These are phyloP conservation scores for Saccostrea echinata DNA, from an alignment of 1,140 invertebrate genomes.

Conservation along the genomic window DNA sequence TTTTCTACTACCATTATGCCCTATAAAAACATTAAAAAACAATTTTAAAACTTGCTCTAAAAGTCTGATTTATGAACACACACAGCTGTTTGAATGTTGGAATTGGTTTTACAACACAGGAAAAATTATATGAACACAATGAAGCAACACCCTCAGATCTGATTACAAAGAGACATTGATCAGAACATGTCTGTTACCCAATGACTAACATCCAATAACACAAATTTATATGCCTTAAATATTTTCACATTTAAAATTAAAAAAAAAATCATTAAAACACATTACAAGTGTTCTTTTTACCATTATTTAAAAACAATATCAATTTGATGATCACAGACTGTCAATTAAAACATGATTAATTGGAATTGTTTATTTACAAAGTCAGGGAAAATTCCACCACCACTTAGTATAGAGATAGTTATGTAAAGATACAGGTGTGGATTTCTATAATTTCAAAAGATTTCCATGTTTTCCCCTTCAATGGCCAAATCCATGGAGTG, in stretches of 20 bases:
- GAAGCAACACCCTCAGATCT: not conserved
- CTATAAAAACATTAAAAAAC: too few species aligned
- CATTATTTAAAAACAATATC: not conserved
- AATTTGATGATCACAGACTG: not conserved
- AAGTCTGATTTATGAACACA: too few species aligned
- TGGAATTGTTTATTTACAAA: too few species aligned
- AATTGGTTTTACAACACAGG: too few species aligned
- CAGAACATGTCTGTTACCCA: not conserved
- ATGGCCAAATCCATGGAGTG: not conserved
- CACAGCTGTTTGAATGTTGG: too few species aligned
- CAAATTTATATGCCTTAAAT: too few species aligned
- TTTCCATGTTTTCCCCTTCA: not conserved
- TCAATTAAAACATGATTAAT: not conserved
- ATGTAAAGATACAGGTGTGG: not conserved
- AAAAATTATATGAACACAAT: constrained; percentile 11
- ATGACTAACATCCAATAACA: not conserved
- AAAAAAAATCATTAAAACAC: not conserved
- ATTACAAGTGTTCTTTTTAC: not conserved
- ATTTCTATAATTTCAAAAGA: not conserved
- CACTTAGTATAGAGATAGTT: not conserved
- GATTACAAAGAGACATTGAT: not conserved
- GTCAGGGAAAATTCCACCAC: not conserved
- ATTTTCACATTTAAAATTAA: not conserved
- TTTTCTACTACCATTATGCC: too few species aligned
- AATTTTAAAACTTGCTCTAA: too few species aligned